Base-by-base conservation (phyloP, 2,113 vertebrate species). In the Myrmophylax atrothorax region DNA sequence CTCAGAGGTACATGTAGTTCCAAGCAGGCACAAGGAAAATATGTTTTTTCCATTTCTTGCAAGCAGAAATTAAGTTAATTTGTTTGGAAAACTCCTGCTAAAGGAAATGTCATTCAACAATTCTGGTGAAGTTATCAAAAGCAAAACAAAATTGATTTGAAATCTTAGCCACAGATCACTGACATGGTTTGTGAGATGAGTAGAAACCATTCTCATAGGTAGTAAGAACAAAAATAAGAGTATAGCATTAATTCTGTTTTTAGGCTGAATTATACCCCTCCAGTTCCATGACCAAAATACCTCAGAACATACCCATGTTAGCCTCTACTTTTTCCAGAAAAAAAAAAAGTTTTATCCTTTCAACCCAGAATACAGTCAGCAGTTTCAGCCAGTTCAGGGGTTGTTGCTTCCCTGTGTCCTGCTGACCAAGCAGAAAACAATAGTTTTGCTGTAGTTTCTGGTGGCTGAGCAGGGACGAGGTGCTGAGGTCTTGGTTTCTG, bases 11-110 rank as follows among this genome's bases (percentile, higher is more conserved):
- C 75, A 33, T 0, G 12, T 7, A 75, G 49, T 91, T 96, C 90
- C 82, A 95, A 89, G 74, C 81, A 95, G 81, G 55, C 64, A 63
- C 18, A 82, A 91, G 78, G 25, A 91, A 89, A 92, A 94, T 53
- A 83, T 17, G 17, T 85, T 94, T 91, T 96, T 89, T 46, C 53
- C 42, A 64, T 70, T 89, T 83, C 68, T 92, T 87, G 20, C 46
- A 68, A 93, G 67, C 37, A 92, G 72, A 77, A 85, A 68, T 52
- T 0, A 83, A 88, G 49, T 55, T 63, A 69, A 75, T 62, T 84
- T 90, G 3, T 84, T 86, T 73, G 80, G 68, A 59, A 91, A 95
- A 79, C 18, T 23, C 16, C 22, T 50, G 26, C 37, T 82, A 79
- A 60, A 90, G 82, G 60, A 94, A 94, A 85, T 40, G n/a, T 59